A percentile compares a stretch with the other conserved stretches of the same genome.
These are phyloP conservation scores for Drosophila ambigua DNA, from an alignment of 1,140 invertebrate genomes.

Conservation along the genomic window DNA sequence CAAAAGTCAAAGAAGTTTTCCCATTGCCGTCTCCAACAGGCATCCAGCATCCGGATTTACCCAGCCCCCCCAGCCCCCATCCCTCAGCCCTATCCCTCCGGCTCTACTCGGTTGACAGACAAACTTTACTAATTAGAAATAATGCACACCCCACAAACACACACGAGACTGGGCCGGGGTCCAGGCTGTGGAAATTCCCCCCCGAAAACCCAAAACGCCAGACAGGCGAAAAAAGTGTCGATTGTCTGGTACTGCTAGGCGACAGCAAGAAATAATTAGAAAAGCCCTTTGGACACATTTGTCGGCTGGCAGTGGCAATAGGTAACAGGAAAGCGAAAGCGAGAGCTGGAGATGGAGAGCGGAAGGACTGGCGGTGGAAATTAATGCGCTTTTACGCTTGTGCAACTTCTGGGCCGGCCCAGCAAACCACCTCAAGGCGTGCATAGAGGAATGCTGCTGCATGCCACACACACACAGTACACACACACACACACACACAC, in stretches of 20 bases:
- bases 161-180: slow-evolving; percentile 11
- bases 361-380: slow-evolving; percentile 7
- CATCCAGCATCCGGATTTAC: too few relatives aligned
- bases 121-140: slow-evolving; percentile 82
- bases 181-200: slow-evolving; percentile 25
- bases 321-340: neutral
- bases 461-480: too few relatives aligned
- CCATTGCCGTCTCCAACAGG: slow-evolving; percentile 42
- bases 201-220: slow-evolving; percentile 1
- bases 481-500: too few relatives aligned
- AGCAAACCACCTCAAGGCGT: too few relatives aligned
- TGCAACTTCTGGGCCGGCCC: slow-evolving; percentile 11
- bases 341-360: neutral
- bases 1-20: slow-evolving; percentile 72
- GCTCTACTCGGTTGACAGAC: slow-evolving; percentile 54
- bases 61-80: too few relatives aligned
- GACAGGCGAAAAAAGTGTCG: slow-evolving; percentile 28
- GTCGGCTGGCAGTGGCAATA: neutral
- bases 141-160: slow-evolving; percentile 63
- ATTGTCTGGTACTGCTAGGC: neutral
- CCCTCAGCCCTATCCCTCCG: too few relatives aligned
- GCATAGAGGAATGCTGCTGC: too few relatives aligned
- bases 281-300: slow-evolving; percentile 21
- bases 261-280: too few relatives aligned
- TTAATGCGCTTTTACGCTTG: slow-evolving; percentile 51